phyloP scores from a whole-genome alignment of 2,888 invertebrate species.

The Strigamia maritima region DNA sequence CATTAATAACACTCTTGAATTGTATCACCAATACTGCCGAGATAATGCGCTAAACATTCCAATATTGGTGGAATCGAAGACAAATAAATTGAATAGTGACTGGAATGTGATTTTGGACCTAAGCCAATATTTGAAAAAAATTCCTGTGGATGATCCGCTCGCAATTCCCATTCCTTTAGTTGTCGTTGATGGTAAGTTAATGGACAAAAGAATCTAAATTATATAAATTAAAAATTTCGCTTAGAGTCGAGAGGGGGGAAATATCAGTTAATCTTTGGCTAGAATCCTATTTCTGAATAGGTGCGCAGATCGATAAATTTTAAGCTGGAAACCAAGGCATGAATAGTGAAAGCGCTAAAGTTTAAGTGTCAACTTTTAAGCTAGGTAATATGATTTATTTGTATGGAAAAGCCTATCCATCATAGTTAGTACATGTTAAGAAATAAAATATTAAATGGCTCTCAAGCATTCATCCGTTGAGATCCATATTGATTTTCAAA shows the following conservation, averaged over 20 bases:
- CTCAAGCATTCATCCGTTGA: background rate
- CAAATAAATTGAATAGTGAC: conserved; percentile 23
- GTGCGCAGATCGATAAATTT: background rate
- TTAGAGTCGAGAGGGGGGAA: background rate
- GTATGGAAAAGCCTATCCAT: background rate
- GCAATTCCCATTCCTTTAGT: conserved; percentile 15
- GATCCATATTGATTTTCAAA: conserved; percentile 21
- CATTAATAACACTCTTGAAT: background rate
- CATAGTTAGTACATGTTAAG: background rate
- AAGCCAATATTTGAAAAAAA: conserved; percentile 1
- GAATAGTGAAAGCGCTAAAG: background rate
- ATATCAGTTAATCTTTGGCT: background rate
- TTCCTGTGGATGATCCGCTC: conserved; percentile 16
- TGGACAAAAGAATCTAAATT: background rate
- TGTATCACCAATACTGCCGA: background rate
- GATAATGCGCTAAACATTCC: conserved; percentile 10
- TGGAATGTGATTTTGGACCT: conserved; percentile 22
- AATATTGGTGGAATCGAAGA: background rate
- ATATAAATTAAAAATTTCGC: background rate
- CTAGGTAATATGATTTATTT: background rate
- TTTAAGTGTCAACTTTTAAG: conserved; percentile 9
- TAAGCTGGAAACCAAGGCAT: conserved; percentile 4
- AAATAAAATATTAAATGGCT: background rate
- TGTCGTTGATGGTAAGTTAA: conserved; percentile 11
- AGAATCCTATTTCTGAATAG: background rate